These are phyloP conservation scores for Solea senegalensis DNA, from an alignment of 2,113 vertebrate genomes.

Conservation along the genomic window DNA sequence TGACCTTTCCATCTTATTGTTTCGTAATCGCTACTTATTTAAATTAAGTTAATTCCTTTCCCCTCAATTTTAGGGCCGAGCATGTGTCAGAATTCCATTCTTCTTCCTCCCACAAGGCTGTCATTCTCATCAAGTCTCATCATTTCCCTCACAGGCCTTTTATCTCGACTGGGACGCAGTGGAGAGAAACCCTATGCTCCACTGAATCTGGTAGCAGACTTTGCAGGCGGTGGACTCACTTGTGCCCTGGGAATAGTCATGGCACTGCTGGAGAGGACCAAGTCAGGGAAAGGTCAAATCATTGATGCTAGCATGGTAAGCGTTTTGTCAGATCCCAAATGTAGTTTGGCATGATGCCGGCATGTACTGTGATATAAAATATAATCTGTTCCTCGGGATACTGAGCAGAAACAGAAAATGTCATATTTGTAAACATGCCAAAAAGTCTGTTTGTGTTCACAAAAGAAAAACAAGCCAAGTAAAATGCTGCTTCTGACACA, in stretches of 20 bases:
- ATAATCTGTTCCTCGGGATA: not conserved
- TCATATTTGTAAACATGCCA: too few relatives aligned
- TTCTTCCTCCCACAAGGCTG: not conserved
- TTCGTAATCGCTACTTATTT: not conserved
- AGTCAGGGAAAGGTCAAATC: conserved; percentile 91
- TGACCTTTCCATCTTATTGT: not conserved
- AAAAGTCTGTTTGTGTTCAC: too few relatives aligned
- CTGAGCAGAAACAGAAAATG: too few relatives aligned
- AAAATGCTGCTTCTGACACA: not conserved
- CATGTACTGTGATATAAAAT: not conserved
- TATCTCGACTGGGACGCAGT: conserved; percentile 89
- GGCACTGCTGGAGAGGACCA: conserved; percentile 88
- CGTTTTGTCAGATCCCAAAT: not conserved
- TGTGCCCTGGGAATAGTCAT: conserved; percentile 90
- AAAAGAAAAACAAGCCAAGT: not conserved
- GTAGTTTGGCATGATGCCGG: too few relatives aligned
- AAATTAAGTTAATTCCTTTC: not conserved
- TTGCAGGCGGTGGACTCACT: conserved; percentile 89
- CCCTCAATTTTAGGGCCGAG: not conserved
- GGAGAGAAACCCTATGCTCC: conserved; percentile 88
- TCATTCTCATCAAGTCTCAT: not conserved
- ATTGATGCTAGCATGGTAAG: conserved; percentile 95
- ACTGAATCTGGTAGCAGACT: conserved; percentile 92
- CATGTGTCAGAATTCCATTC: not conserved
- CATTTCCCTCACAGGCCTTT: conserved; percentile 81